phyloP scores from a whole-genome alignment of 1,140 invertebrate species.

The Drosophila grimshawi region DNA sequence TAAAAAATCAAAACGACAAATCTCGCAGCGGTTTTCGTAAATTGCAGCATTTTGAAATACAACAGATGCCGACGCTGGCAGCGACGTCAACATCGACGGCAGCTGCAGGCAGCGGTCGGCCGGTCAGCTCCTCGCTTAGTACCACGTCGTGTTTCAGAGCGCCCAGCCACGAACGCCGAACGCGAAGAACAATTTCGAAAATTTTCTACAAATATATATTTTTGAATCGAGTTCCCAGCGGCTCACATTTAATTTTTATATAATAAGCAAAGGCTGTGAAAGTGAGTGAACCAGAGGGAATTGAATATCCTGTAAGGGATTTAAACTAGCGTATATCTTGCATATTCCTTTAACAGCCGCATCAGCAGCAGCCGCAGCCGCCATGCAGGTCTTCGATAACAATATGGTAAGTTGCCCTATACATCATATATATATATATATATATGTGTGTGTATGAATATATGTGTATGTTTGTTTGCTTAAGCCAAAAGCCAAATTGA shows the following conservation, averaged over 20 bases:
- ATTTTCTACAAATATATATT: conserved; percentile 12
- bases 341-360: conserved; percentile 17
- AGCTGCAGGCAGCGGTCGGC: conserved; percentile 54
- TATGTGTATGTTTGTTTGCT: conserved; percentile 22
- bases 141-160: conserved; percentile 74
- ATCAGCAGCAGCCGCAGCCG: conserved; percentile 34
- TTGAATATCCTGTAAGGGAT: neutral
- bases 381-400: conserved; percentile 82
- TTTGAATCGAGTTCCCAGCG: conserved; percentile 3
- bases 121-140: conserved; percentile 59
- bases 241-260: conserved; percentile 20
- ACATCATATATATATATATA: neutral
- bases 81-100: conserved; percentile 19
- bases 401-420: conserved; percentile 70
- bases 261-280: conserved; percentile 46
- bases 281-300: conserved; percentile 52
- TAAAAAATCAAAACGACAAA: conserved; percentile 81
- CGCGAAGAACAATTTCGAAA: conserved; percentile 31
- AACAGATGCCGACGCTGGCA: conserved; percentile 51
- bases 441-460: neutral
- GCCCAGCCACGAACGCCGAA: conserved; percentile 63
- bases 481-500: conserved; percentile 16
- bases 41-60: conserved; percentile 79
- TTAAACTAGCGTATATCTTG: neutral
- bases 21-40: conserved; percentile 28